Conservation (phyloP, 2,113 vertebrate species). For the Paramormyrops kingsleyae region DNA sequence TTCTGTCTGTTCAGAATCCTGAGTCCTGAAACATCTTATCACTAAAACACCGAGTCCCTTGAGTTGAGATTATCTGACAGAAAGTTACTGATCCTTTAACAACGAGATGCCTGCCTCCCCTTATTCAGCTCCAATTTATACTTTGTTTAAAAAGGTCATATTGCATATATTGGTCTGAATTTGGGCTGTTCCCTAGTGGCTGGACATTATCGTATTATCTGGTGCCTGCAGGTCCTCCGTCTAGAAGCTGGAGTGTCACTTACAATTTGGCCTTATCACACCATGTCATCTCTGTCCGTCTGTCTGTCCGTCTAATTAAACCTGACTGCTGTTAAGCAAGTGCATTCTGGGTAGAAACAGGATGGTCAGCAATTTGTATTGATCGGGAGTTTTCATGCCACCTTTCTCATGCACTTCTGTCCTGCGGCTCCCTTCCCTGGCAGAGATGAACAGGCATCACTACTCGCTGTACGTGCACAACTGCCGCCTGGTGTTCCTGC, state of each 20-base stretch:
- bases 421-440: not conserved
- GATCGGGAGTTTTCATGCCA: not conserved
- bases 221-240: not conserved
- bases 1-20: not conserved
- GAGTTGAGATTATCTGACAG: not conserved
- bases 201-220: not conserved
- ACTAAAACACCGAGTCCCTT: not conserved
- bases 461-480: conserved; percentile 86
- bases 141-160: not conserved
- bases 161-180: not conserved
- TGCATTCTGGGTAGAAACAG: not conserved
- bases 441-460: conserved; percentile 95
- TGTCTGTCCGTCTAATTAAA: not conserved
- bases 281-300: not conserved
- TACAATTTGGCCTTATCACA: not conserved
- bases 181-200: not conserved
- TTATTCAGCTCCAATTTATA: not conserved
- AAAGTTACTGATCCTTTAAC: not conserved
- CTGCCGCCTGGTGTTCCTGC: conserved; percentile 83
- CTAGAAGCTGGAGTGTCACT: not conserved
- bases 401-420: not conserved
- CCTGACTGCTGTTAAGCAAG: not conserved
- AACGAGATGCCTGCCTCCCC: not conserved
- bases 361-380: not conserved
- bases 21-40: not conserved